Base-by-base conservation (phyloP, 2,113 vertebrate genomes). In the Picathartes gymnocephalus region DNA sequence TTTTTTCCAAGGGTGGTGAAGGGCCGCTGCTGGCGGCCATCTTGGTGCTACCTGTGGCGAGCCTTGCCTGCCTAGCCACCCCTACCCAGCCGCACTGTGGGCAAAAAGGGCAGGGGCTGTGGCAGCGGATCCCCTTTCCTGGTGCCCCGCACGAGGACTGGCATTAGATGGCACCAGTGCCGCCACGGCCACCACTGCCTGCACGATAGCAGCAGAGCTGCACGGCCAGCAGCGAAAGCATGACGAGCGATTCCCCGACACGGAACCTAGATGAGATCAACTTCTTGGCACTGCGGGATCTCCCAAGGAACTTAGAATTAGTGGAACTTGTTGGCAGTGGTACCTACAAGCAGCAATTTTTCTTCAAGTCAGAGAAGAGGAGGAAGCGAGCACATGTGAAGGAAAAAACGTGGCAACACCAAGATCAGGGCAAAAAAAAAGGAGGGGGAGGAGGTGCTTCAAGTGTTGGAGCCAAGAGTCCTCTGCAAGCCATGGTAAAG, bases 241-340 rank as follows among this genome's bases (percentile, higher is more conserved):
- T 12, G 6, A 16, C 1, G 2, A 42, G 11, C 1, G 0, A 22
- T 11, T 53, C 24, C 15, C 18, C 2, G 2, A 7, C 0, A 0
- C 6, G 9, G 48, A 22, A 64, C 60, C 14, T 35, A 14, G 31
- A 64, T 1, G 2, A 53, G 48, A 44, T 35, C 37, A 35, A 44
- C 8, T 9, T 31, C 42, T 79, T 51, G 47, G 24, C 48, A 30
- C 24, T 15, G 48, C 53, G 9, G 31, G 31, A 11, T 53, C 19
- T 30, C 53, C 15, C 11, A 44, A 9, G 25, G 11, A 15, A 24
- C 25, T 79, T 35, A 54, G 16, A 45, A 54, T 37, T 66, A 31
- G 27, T 37, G 13, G 48, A 54, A 54, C 9, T 53, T 44, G 15
- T 35, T 79, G 48, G 6, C 33, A 14, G 6, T 24, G 48, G 31